These are phyloP conservation scores for Liasis olivaceus DNA, from an alignment of 2,797 vertebrate genomes.

Conservation along the genomic window DNA sequence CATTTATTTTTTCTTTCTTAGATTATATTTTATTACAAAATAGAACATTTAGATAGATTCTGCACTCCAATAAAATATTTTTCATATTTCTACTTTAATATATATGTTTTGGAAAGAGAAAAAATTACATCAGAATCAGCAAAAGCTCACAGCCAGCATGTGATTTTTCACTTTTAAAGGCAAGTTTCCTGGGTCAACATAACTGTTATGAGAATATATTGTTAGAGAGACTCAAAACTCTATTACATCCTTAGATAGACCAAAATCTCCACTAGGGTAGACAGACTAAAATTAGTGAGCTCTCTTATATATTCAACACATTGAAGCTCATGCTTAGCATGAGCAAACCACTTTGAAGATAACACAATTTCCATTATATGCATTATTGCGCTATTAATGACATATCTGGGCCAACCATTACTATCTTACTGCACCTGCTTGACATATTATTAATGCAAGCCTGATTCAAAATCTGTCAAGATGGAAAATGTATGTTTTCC, in stretches of 20 bases:
- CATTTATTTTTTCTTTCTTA: background rate
- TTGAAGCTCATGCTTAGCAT: background rate
- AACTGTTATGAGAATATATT: background rate
- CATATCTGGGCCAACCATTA: background rate
- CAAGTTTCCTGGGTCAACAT: background rate
- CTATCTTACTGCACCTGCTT: background rate
- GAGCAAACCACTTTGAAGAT: background rate
- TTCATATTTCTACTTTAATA: background rate
- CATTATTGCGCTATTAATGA: background rate
- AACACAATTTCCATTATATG: background rate
- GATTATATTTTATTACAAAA: background rate
- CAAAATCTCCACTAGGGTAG: background rate
- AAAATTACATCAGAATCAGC: background rate
- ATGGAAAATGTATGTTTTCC: background rate
- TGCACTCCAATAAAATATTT: background rate
- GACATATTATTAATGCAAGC: constrained; percentile 8
- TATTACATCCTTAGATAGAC: no score
- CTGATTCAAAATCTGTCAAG: background rate
- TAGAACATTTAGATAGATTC: background rate
- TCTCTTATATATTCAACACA: background rate
- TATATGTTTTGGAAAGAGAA: background rate
- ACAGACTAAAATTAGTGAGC: background rate
- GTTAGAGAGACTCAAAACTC: background rate
- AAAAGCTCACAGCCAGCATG: background rate
- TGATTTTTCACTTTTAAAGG: background rate